Conservation (phyloP, 2,113 vertebrate genomes). For the Mus musculus region DNA sequence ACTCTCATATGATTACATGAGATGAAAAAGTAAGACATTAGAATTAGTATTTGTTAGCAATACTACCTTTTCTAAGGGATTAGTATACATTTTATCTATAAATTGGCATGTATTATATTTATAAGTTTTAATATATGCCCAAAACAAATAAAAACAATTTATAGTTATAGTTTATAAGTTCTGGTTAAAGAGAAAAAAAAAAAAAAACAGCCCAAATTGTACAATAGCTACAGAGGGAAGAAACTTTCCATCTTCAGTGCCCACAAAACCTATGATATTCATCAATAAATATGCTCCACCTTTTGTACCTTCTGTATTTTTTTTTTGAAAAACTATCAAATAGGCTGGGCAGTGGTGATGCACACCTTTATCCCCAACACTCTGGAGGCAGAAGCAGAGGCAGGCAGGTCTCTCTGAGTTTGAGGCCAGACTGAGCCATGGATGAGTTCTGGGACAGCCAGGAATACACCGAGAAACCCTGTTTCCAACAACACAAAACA, state of each 20-base stretch:
- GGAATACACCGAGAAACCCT: background rate
- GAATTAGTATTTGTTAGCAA: background rate
- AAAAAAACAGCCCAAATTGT: background rate
- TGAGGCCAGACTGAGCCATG: background rate
- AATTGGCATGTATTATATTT: constrained; percentile 27
- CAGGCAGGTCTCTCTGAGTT: background rate
- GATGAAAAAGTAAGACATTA: background rate
- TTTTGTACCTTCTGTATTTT: background rate
- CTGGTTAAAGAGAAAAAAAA: background rate
- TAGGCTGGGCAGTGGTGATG: background rate
- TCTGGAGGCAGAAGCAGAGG: background rate
- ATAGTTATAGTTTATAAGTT: constrained; percentile 18
- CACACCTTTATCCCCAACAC: background rate
- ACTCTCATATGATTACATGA: background rate
- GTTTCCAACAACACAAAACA: background rate
- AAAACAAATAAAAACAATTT: constrained; percentile 22
- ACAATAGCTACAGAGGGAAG: background rate
- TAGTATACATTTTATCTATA: background rate
- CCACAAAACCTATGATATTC: background rate
- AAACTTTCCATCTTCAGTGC: constrained; percentile 12
- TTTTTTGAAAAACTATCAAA: constrained; percentile 17
- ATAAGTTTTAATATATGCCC: constrained; percentile 12
- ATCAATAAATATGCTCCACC: constrained; percentile 10
- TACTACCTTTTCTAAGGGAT: background rate
- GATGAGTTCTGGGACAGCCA: background rate